Evolutionary conservation across 2,113 vertebrate genomes (phyloP).

Genomic region (Pteropus alecto): DNA sequence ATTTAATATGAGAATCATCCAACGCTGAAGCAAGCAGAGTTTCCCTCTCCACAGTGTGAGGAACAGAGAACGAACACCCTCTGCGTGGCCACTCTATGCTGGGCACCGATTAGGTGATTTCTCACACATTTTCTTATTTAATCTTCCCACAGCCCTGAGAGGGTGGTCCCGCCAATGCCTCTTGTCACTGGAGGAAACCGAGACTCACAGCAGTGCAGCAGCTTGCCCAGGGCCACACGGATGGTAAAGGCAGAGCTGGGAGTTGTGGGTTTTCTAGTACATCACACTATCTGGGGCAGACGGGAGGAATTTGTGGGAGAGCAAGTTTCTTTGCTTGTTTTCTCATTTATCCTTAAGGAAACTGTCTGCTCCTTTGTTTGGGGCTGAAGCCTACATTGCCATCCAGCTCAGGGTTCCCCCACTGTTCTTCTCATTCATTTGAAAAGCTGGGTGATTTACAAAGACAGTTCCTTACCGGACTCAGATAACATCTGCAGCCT

Average conservation of each 20-base stretch:
- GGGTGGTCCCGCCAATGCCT: no score
- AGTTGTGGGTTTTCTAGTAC: not conserved
- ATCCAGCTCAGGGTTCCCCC: not conserved
- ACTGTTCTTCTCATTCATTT: not conserved
- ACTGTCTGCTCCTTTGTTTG: not conserved
- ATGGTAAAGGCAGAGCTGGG: not conserved
- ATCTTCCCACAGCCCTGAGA: not conserved
- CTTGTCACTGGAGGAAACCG: not conserved
- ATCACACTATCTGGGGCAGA: not conserved
- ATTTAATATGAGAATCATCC: not conserved
- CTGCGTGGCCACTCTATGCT: not conserved
- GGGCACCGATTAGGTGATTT: not conserved
- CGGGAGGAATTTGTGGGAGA: not conserved
- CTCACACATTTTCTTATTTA: not conserved
- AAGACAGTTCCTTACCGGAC: not conserved
- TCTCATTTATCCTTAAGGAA: not conserved
- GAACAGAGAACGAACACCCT: not conserved
- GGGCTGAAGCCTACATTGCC: not conserved
- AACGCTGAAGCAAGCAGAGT: not conserved
- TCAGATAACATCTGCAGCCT: not conserved
- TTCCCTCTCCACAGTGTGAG: not conserved
- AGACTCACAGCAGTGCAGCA: not conserved
- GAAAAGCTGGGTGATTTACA: constrained; percentile 46
- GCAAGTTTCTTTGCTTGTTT: not conserved
- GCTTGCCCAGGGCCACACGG: not conserved